Evolutionary conservation across 2,888 invertebrate species (phyloP), one percentile per base, ranked within the genome.

Genomic region (Axea sp.): DNA sequence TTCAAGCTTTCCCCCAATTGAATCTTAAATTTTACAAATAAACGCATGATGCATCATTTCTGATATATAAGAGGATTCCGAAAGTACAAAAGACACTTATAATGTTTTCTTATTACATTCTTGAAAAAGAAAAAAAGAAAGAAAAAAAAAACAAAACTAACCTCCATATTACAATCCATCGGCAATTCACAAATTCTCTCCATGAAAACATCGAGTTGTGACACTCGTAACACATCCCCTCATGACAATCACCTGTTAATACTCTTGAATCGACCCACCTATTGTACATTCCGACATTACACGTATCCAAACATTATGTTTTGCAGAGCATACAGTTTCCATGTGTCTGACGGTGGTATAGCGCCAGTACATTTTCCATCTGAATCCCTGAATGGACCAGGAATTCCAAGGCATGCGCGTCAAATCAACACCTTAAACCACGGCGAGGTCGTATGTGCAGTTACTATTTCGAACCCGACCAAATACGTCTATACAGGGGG

Each of bases 381-480:
- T 17, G 97, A 98, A 88, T 97, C 97, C 68, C 90, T 96, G 73
- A 93, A 95, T 85, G 96, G 96, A 9, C 94, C 96, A 9, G 97
- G 97, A 65, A 96, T 97, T 78, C 97, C 97, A 22, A 90, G 96
- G 71, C 96, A 96, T 88, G 96, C 96, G 68, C 91, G 96, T 43
- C 96, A 96, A 88, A 94, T 96, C 81, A 96, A 95, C 88, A 97
- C 96, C 7, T 90, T 98, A 75, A 94, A 93, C 78, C 98, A 98
- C 88, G 98, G 97, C 28, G 98, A 98, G 88, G 97, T 97, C 68
- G 97, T 97, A 22, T 97, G 97, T 89, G 98, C 98, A 14, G 98
- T 98, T 39, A 97, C 97, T 51, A 97, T 98, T 82, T 95, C 96
- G 72, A 95, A 95, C 88, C 95, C 96, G 68, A 95, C 96, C 49